These are phyloP conservation scores for Cryptus viduatorius DNA, from an alignment of 2,888 invertebrate species.

Conservation along the genomic window DNA sequence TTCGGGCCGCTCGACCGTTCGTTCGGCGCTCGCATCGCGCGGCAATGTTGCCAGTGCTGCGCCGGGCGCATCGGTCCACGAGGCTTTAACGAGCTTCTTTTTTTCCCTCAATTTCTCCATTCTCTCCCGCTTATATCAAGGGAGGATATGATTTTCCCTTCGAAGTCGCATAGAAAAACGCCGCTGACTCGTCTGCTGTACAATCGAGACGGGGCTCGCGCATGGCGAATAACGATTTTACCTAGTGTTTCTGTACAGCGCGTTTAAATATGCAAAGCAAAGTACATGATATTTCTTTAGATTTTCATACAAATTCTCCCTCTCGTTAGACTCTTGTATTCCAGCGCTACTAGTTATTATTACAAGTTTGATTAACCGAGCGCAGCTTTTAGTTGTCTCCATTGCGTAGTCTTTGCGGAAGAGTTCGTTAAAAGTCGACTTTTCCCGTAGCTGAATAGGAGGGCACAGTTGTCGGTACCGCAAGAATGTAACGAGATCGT, in stretches of 20 bases:
- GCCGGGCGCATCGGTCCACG: conserved; percentile 43
- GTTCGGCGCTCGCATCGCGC: conserved; percentile 71
- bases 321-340: conserved; percentile 24
- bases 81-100: conserved; percentile 65
- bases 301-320: conserved; percentile 14
- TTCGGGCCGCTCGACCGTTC: conserved; percentile 74
- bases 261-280: conserved; percentile 37
- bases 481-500: not conserved
- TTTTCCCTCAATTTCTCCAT: conserved; percentile 68
- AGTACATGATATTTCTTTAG: not conserved
- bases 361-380: conserved; percentile 33
- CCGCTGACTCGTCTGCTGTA: not conserved
- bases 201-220: conserved; percentile 56
- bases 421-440: conserved; percentile 63
- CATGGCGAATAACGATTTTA: conserved; percentile 81
- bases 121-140: conserved; percentile 71
- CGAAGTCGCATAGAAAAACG: conserved; percentile 78
- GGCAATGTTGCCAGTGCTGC: conserved; percentile 65
- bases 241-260: conserved; percentile 77
- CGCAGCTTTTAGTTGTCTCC: conserved; percentile 28
- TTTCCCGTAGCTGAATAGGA: conserved; percentile 54
- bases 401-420: conserved; percentile 24
- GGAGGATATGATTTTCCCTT: conserved; percentile 79
- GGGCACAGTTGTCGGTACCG: conserved; percentile 28
- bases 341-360: conserved; percentile 32